A percentile compares a stretch with the other conserved stretches of the same genome.
Conservation (phyloP, 30 jellyfish, hydroid and myxozoan species). For the Chrysaora quinquecirrha region DNA sequence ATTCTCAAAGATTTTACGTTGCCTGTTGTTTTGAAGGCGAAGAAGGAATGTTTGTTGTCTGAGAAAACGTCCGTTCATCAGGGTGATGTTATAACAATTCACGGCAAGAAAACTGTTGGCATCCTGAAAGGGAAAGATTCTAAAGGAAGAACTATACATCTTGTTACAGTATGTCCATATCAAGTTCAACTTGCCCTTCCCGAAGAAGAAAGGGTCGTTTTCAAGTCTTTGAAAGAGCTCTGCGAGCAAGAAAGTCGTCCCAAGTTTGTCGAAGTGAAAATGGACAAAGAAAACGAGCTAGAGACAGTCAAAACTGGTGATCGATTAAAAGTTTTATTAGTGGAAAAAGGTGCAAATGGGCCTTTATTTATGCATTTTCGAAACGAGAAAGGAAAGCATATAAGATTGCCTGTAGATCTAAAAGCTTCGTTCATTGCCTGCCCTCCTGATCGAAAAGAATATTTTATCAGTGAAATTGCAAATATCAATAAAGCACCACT, state of each 20-base stretch:
- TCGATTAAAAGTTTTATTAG: constrained; percentile 82
- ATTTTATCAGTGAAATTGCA: constrained; percentile 57
- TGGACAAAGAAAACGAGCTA: constrained; percentile 12
- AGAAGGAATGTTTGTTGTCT: constrained; percentile 33
- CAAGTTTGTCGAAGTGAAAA: constrained; percentile 79
- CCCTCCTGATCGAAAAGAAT: constrained; percentile 58
- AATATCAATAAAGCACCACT: constrained; percentile 56
- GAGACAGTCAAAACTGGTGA: constrained; percentile 68
- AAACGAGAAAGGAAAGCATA: constrained; percentile 84
- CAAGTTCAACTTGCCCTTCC: constrained; percentile 59
- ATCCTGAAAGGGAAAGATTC: constrained; percentile 72
- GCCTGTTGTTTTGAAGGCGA: constrained; percentile 28
- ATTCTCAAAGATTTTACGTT: constrained; percentile 3
- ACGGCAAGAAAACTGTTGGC: constrained; percentile 63
- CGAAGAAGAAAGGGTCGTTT: constrained; percentile 61
- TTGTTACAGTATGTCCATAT: constrained; percentile 68
- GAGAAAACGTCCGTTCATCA: constrained; percentile 31
- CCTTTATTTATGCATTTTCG: constrained; percentile 89
- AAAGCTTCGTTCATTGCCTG: constrained; percentile 65
- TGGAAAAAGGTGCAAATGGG: constrained; percentile 69
- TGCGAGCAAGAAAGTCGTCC: constrained; percentile 78
- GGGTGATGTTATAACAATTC: constrained; percentile 72
- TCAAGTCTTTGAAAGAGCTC: constrained; percentile 48
- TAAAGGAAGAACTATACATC: constrained; percentile 50
- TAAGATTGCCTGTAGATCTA: constrained; percentile 71